Evolutionary conservation across 2,113 vertebrate genomes (phyloP).

Genomic region (Xenus cinereus): DNA sequence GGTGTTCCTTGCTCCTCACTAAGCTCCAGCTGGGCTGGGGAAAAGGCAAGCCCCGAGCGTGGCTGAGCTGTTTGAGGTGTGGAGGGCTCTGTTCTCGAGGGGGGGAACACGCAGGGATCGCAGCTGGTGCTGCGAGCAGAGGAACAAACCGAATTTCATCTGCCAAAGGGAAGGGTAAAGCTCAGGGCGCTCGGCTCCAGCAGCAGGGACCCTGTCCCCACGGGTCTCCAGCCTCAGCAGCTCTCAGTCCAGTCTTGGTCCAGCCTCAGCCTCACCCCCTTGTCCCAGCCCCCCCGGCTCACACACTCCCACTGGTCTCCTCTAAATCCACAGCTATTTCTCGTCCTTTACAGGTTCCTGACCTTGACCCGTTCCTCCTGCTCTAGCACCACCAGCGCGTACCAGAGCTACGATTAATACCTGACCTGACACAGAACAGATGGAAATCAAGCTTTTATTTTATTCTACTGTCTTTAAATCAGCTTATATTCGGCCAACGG

Average conservation of each 20-base stretch:
- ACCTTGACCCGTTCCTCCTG: not conserved
- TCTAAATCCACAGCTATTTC: not conserved
- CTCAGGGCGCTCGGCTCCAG: not conserved
- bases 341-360: not conserved
- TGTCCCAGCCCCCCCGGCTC: not conserved
- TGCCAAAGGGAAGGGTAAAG: not conserved
- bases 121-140: not conserved
- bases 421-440: not conserved
- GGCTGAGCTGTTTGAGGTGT: not conserved
- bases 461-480: not conserved
- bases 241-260: no score
- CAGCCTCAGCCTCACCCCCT: not conserved
- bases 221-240: not conserved
- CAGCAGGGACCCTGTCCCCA: not conserved
- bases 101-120: not conserved
- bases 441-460: not conserved
- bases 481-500: not conserved
- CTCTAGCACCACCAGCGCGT: not conserved
- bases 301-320: not conserved
- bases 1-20: not conserved
- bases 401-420: not conserved
- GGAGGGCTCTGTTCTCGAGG: not conserved
- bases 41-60: not conserved
- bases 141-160: not conserved
- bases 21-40: not conserved